Conservation (phyloP, 1,140 invertebrate genomes). For the Papilio polyxenes region DNA sequence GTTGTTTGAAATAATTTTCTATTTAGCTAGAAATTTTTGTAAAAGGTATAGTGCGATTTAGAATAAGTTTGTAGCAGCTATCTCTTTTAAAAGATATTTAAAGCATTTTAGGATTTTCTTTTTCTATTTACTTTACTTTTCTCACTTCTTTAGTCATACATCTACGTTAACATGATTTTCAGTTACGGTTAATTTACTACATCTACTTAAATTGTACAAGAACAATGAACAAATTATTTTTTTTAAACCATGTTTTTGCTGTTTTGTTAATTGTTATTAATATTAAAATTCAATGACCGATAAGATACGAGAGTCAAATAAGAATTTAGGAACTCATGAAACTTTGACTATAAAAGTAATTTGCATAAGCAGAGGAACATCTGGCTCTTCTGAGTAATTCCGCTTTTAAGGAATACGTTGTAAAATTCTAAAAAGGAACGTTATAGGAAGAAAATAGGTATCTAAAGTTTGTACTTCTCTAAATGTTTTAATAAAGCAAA, state of each 20-base stretch:
- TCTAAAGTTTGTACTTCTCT: not conserved
- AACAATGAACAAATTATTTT: not conserved
- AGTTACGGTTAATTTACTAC: no score
- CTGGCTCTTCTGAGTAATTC: constrained; percentile 23
- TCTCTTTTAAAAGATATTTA: not conserved
- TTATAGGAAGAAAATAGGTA: not conserved
- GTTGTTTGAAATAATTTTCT: constrained; percentile 4
- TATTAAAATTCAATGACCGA: constrained; percentile 2
- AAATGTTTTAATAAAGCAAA: not conserved
- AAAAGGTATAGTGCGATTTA: not conserved
- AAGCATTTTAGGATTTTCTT: not conserved
- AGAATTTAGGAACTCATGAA: constrained; percentile 25
- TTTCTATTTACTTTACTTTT: no score
- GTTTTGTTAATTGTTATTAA: not conserved
- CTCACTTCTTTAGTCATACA: no score
- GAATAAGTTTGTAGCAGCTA: not conserved
- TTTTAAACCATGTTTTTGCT: not conserved
- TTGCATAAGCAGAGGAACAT: constrained; percentile 26
- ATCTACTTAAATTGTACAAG: no score
- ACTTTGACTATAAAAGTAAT: constrained; percentile 28
- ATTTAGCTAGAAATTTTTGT: not conserved
- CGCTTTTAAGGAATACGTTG: constrained; percentile 17
- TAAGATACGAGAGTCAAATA: constrained; percentile 23
- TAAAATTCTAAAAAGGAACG: not conserved
- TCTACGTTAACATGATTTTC: no score